Base-by-base conservation (phyloP, 2,113 vertebrate genomes). In the Dipodomys ordii region DNA sequence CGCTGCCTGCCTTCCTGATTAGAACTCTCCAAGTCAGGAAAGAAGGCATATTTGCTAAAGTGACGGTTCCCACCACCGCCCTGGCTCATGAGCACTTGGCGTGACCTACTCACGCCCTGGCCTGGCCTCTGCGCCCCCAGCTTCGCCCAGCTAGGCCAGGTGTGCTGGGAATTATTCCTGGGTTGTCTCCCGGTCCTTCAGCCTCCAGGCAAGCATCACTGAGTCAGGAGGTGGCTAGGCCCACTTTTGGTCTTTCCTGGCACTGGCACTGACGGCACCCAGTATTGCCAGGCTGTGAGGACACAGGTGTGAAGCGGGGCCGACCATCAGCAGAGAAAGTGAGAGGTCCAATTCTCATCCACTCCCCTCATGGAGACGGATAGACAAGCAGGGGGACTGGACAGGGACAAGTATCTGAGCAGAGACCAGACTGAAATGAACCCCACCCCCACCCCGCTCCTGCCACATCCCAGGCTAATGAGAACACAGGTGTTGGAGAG, bases 21-120 rank as follows among this genome's bases (percentile, higher is more conserved):
- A 57, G 53, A 57, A 57, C 53, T 57, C 53, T 57, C 53, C 53
- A 11, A 16, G 53, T 57, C 53, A 4, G 12, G 22, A 79, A 53
- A 76, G 72, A 57, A 46, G 62, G 18, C 0, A 0, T 20, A 11
- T 79, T 32, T 23, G 35, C 62, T 11, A 5, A 32, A 2, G 72
- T 0, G 32, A 15, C 25, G 1, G 1, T 18, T 49, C 60, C 60
- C 19, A 5, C 10, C 3, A 2, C 0, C 7, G n/a, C 12, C 1
- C 64, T 32, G 18, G 64, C 35, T 32, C 8, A 6, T 15, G 82
- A 69, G n/a, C 64, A 2, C 28, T 4, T 19, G n/a, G 4, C 12
- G 10, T 18, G n/a, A n/a, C n/a, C n/a, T n/a, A n/a, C n/a, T 7
- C 18, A 5, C 0, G 0, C 30, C 57, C 84, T 4, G 3, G 69